phyloP scores from a whole-genome alignment of 2,113 vertebrate genomes.

The Diadophis punctatus region DNA sequence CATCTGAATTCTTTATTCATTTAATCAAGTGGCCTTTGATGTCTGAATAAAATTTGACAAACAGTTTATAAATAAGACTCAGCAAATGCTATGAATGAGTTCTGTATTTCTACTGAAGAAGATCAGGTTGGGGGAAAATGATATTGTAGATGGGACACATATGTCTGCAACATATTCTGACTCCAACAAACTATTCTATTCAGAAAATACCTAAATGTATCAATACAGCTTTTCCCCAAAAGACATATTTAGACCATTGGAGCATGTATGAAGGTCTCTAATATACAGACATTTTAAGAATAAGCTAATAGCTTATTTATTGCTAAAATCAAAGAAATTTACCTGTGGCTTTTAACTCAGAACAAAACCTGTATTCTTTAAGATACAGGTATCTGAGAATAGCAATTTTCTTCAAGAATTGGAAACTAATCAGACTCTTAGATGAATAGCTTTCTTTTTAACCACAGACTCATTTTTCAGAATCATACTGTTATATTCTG shows the following conservation, averaged over 20 bases:
- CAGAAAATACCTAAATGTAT: constrained; percentile 34
- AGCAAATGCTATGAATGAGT: background rate
- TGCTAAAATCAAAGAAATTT: constrained; percentile 43
- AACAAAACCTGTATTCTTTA: constrained; percentile 41
- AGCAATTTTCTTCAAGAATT: constrained; percentile 44
- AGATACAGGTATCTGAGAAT: constrained; percentile 22
- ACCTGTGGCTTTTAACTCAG: constrained; percentile 49
- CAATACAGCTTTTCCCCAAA: constrained; percentile 40
- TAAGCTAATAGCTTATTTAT: constrained; percentile 40
- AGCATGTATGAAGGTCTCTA: constrained; percentile 37
- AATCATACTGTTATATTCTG: accelerated
- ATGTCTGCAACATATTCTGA: constrained; percentile 35
- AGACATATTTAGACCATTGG: constrained; percentile 41
- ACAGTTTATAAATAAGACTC: background rate
- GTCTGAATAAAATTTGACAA: background rate
- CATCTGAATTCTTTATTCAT: background rate
- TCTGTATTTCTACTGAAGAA: background rate
- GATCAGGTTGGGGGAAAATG: background rate
- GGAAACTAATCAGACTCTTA: constrained; percentile 17
- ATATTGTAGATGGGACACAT: background rate
- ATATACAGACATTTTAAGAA: constrained; percentile 31
- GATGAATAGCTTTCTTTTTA: constrained; percentile 12
- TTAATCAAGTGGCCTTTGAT: background rate
- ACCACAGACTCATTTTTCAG: background rate
- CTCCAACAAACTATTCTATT: constrained; percentile 31